phyloP scores from a whole-genome alignment of 2,113 vertebrate species.

The Lepus americanus region DNA sequence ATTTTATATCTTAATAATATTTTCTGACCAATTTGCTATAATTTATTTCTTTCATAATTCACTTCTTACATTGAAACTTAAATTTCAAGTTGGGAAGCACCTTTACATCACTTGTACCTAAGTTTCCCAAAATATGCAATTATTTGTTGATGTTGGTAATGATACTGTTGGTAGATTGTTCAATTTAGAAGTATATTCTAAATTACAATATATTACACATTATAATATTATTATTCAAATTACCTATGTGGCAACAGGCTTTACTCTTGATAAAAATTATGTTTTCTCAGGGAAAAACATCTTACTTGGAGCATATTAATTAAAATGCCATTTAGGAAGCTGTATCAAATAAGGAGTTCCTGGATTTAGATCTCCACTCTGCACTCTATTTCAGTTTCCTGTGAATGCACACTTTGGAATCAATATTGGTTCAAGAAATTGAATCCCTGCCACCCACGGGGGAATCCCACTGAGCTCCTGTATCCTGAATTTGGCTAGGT shows the following conservation, averaged over 20 bases:
- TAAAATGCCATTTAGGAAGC: too few relatives aligned
- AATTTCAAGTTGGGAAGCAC: neutral
- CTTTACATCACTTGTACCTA: neutral
- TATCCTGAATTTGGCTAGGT: too few relatives aligned
- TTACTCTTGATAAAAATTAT: neutral
- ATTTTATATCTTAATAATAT: neutral
- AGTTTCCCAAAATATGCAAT: neutral
- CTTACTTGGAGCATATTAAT: too few relatives aligned
- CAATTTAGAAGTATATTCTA: neutral
- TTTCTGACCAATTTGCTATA: neutral
- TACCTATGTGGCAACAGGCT: neutral
- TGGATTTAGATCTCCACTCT: too few relatives aligned
- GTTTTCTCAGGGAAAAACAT: neutral
- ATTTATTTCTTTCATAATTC: neutral
- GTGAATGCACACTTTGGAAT: too few relatives aligned
- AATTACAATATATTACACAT: neutral
- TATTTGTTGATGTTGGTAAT: neutral
- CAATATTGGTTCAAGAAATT: too few relatives aligned
- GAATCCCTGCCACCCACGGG: too few relatives aligned
- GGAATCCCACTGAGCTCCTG: too few relatives aligned
- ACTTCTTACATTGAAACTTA: slow-evolving; percentile 29
- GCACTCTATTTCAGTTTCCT: too few relatives aligned
- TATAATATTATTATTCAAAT: neutral
- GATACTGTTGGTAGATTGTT: neutral
- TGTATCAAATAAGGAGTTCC: too few relatives aligned